phyloP scores from a whole-genome alignment of 1,140 invertebrate genomes.

The Bombus haemorrhoidalis region DNA sequence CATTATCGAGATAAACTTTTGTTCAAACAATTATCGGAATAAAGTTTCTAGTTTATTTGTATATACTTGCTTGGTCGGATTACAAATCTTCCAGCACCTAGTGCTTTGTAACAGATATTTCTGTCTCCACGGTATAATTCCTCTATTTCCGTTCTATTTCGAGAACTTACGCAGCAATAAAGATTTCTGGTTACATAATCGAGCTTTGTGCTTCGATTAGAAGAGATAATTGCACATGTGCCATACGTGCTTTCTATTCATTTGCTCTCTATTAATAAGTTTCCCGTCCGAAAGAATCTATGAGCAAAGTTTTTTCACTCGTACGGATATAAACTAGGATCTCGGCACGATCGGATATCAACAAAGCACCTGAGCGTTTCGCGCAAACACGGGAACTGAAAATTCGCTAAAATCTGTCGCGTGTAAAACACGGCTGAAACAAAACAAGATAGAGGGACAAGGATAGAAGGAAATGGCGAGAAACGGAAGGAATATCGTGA shows the following conservation, averaged over 20 bases:
- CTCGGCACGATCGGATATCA: no score
- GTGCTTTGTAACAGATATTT: background rate
- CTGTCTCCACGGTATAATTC: background rate
- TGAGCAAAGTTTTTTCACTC: accelerated
- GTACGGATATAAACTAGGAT: background rate
- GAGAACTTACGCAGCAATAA: background rate
- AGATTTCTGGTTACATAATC: background rate
- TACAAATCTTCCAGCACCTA: background rate
- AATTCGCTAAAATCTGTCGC: no score
- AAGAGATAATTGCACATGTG: background rate
- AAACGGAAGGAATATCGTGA: no score
- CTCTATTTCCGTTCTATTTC: background rate
- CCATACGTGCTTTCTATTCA: accelerated
- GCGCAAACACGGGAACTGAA: no score
- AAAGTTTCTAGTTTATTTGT: no score
- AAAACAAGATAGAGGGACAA: no score
- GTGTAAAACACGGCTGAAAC: background rate
- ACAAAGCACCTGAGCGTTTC: no score
- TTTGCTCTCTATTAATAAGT: background rate
- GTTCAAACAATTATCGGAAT: no score
- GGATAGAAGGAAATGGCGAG: accelerated
- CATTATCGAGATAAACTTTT: no score
- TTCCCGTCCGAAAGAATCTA: no score
- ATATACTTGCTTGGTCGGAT: no score
- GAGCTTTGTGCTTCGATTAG: background rate